These are phyloP conservation scores for Exephanes ischioxanthus DNA, from an alignment of 2,888 invertebrate genomes.

Conservation along the genomic window DNA sequence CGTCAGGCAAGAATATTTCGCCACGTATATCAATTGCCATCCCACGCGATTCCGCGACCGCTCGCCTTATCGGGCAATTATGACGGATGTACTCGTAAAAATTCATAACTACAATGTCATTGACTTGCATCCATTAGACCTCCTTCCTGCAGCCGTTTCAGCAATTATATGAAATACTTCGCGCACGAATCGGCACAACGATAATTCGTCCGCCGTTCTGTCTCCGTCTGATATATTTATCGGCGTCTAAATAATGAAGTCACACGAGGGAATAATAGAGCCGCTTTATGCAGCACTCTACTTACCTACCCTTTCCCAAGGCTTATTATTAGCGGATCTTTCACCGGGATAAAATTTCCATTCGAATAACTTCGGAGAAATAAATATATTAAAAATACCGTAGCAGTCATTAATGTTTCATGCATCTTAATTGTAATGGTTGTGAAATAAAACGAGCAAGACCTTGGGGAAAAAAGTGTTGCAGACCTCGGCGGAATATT, in stretches of 20 bases:
- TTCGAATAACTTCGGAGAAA: background rate
- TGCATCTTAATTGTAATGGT: background rate
- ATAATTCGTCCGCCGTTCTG: background rate
- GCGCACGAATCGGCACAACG: background rate
- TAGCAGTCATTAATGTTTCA: background rate
- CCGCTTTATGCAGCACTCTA: background rate
- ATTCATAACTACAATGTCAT: conserved; percentile 55
- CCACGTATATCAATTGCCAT: conserved; percentile 6
- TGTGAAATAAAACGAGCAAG: background rate
- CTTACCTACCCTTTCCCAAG: background rate
- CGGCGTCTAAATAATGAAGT: background rate
- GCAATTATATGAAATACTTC: conserved; percentile 4
- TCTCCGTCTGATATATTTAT: background rate
- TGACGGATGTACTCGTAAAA: background rate
- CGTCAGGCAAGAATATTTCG: background rate
- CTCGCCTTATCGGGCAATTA: background rate
- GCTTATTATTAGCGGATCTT: background rate
- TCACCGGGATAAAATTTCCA: background rate
- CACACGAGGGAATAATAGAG: background rate
- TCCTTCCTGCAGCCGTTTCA: conserved; percentile 9
- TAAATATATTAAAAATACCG: background rate
- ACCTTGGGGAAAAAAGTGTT: background rate
- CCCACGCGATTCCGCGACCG: conserved; percentile 8
- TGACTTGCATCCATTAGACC: conserved; percentile 44
- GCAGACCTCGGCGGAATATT: background rate